Evolutionary conservation across 2,888 invertebrate species (phyloP), one percentile per base, ranked within the genome.

Genomic region (Dyspetes luteomarginatus): DNA sequence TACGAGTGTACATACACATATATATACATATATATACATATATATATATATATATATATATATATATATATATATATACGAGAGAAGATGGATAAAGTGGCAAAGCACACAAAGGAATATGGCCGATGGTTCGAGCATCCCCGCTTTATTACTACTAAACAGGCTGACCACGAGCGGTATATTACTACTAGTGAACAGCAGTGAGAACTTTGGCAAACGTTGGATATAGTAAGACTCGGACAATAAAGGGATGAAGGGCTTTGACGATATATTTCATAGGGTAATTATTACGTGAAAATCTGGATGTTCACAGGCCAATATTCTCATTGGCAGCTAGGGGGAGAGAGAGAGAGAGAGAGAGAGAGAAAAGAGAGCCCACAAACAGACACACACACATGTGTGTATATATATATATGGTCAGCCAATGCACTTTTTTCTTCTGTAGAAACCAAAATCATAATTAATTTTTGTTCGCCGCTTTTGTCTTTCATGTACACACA

Each of bases 141-240:
- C 41, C 84, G 87, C 85, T 89, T 89, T 87, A 89, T 90, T 89
- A 89, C 87, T 86, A 84, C 85, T 87, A 88, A 88, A 88, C 88
- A 86, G 89, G 84, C 88, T 87, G 88, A 87, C 87, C 85, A 82
- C 75, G 78, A 12, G 84, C 86, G 85, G 89, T 89, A 88, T 87
- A 89, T 89, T 90, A 89, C 86, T 62, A 85, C 85, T 83, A 76
- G 22, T 5, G 55, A 17, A 50, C 52, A 41, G 64, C 41, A 24
- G 52, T 30, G 73, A 62, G 48, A 64, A 75, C 69, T 76, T 62
- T 60, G 67, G 62, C 67, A 56, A 72, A 76, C 36, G 67, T 4
- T 56, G 28, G 65, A 56, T 30, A 64, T 58, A 48, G 76, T 62
- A 58, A 12, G 30, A 30, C 41, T 15, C 12, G 48, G n/a, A 9